Conservation (phyloP, 2,797 vertebrate species). For the Tapirus indicus region DNA sequence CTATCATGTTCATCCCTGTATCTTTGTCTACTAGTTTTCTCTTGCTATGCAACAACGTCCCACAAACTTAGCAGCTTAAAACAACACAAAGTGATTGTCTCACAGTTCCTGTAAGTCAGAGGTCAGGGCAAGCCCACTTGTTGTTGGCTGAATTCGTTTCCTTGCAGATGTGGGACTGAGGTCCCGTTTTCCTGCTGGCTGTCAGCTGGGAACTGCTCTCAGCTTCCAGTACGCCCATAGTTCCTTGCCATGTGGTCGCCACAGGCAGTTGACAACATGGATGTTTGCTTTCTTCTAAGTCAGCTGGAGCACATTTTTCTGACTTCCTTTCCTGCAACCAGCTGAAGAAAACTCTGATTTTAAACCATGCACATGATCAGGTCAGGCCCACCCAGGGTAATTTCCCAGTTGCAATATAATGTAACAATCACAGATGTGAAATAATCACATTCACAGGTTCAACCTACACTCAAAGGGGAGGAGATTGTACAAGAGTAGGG, state of each 20-base stretch:
- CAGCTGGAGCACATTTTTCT: background rate
- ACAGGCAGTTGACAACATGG: rapidly evolving
- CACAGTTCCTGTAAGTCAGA: background rate
- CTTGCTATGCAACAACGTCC: background rate
- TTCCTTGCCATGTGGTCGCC: background rate
- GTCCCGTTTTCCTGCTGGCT: background rate
- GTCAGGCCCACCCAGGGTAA: background rate
- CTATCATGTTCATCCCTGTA: background rate
- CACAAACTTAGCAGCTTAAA: background rate
- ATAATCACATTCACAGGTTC: background rate
- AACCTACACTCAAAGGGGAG: background rate
- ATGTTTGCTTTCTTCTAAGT: background rate
- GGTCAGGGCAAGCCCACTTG: background rate
- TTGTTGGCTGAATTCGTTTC: background rate
- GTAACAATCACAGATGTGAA: background rate
- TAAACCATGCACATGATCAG: background rate
- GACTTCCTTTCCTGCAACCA: background rate
- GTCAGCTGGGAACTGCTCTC: background rate
- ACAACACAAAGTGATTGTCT: background rate
- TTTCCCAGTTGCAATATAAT: background rate
- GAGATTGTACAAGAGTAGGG: background rate
- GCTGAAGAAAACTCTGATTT: background rate
- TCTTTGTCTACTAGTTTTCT: background rate
- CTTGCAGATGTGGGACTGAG: background rate
- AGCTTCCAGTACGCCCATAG: no score